Evolutionary conservation across 2,888 invertebrate species (phyloP).

Genomic region (Tetragonula carbonaria): DNA sequence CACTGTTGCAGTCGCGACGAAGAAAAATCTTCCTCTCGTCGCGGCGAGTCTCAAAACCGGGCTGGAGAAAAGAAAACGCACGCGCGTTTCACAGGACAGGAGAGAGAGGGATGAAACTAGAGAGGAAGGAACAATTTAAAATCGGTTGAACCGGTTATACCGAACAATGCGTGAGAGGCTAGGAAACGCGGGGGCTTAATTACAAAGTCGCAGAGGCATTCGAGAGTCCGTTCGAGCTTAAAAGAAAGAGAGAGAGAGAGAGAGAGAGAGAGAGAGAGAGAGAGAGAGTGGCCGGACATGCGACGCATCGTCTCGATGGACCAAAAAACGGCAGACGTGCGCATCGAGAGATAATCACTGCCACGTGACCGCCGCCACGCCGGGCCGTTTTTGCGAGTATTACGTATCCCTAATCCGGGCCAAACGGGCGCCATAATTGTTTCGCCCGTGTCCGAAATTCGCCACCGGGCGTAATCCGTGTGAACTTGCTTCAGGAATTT

Average conservation of each 20-base stretch:
- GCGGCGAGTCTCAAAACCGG: no score
- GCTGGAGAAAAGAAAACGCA: no score
- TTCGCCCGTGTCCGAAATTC: constrained; percentile 61
- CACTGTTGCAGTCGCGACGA: no score
- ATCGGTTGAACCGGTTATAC: constrained; percentile 23
- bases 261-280: no score
- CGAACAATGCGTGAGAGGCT: constrained; percentile 27
- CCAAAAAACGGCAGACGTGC: constrained; percentile 67
- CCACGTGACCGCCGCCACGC: constrained; percentile 70
- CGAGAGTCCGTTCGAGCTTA: constrained; percentile 38
- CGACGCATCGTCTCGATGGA: constrained; percentile 59
- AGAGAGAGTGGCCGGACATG: constrained; percentile 46
- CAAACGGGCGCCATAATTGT: constrained; percentile 71
- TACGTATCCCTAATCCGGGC: constrained; percentile 71
- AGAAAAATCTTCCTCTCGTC: no score
- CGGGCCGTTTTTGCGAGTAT: constrained; percentile 68
- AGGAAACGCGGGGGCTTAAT: constrained; percentile 54
- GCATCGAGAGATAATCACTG: constrained; percentile 73
- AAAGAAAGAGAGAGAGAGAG: no score
- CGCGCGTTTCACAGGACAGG: no score
- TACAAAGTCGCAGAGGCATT: constrained; percentile 66
- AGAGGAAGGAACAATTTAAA: neutral
- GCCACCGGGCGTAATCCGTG: constrained; percentile 65
- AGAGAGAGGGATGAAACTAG: no score
- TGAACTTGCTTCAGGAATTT: constrained; percentile 42